Conservation (phyloP, 2,797 vertebrate species). For the Chloroceryle amazona region DNA sequence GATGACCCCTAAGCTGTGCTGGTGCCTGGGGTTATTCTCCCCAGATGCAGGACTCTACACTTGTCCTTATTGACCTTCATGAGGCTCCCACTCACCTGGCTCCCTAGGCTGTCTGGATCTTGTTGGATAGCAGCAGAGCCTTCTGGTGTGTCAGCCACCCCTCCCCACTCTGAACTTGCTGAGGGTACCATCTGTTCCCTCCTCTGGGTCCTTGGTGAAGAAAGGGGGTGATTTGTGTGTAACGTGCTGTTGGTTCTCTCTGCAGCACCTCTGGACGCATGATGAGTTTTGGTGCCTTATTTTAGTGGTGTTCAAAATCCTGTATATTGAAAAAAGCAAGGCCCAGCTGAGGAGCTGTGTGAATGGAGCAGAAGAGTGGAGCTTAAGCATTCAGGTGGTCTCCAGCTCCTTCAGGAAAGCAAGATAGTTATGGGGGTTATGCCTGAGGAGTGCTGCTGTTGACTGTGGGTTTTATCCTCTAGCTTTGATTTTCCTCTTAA, state of each 20-base stretch:
- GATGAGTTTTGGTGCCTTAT: background rate
- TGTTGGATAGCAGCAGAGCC: too few species aligned
- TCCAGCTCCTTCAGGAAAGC: background rate
- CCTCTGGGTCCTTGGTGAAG: too few species aligned
- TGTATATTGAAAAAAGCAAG: background rate
- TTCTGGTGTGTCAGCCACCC: too few species aligned
- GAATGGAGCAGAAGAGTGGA: background rate
- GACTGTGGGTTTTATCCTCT: background rate
- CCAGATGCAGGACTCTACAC: too few species aligned
- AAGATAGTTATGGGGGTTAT: rapidly evolving
- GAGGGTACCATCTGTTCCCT: too few species aligned
- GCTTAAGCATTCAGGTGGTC: background rate
- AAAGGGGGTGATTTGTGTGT: background rate
- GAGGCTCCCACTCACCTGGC: too few species aligned
- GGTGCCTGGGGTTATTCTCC: too few species aligned
- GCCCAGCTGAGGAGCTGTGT: background rate
- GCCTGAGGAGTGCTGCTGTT: background rate
- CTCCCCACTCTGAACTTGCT: too few species aligned
- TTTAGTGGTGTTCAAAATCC: background rate
- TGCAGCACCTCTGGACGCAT: background rate
- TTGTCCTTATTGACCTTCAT: too few species aligned
- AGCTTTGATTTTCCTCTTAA: background rate
- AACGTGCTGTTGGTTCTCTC: background rate
- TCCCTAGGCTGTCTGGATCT: too few species aligned
- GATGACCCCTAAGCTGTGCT: too few species aligned